Conservation (phyloP, 2,888 invertebrate species). For the Orgyia antiqua region DNA sequence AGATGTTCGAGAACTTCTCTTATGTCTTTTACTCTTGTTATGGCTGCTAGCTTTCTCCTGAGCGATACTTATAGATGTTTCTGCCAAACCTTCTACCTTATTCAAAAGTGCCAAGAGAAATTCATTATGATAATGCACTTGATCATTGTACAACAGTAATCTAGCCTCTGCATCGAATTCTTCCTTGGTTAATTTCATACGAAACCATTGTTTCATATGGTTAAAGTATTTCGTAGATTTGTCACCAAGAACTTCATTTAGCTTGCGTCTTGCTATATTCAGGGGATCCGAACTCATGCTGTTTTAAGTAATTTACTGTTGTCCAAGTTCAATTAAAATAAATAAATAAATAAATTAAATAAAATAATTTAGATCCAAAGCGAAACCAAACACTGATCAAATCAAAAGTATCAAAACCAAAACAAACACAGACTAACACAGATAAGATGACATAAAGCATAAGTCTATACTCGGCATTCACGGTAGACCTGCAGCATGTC, state of each 20-base stretch:
- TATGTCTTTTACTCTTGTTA: constrained; percentile 67
- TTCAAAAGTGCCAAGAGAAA: constrained; percentile 88
- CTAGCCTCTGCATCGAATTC: constrained; percentile 90
- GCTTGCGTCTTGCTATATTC: constrained; percentile 78
- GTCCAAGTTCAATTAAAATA: too few species aligned
- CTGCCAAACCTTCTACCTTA: constrained; percentile 80
- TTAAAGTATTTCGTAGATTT: constrained; percentile 84
- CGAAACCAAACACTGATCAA: too few species aligned
- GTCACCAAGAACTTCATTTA: constrained; percentile 82
- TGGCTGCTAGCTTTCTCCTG: constrained; percentile 64
- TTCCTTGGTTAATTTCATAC: constrained; percentile 86
- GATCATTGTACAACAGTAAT: constrained; percentile 83
- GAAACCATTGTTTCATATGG: constrained; percentile 87
- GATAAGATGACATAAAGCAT: too few species aligned
- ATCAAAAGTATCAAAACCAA: too few species aligned
- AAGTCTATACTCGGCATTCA: too few species aligned
- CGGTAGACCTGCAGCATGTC: too few species aligned
- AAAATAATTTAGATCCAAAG: too few species aligned
- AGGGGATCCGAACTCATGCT: constrained; percentile 68
- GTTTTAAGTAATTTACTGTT: too few species aligned
- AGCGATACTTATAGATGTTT: constrained; percentile 58
- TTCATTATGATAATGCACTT: constrained; percentile 90
- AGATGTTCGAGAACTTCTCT: constrained; percentile 73
- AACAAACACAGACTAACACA: too few species aligned
- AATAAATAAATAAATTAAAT: too few species aligned